Evolutionary conservation across 2,113 vertebrate genomes (phyloP), one percentile per base, ranked within the genome.

Genomic region (Stigmatopora argus): DNA sequence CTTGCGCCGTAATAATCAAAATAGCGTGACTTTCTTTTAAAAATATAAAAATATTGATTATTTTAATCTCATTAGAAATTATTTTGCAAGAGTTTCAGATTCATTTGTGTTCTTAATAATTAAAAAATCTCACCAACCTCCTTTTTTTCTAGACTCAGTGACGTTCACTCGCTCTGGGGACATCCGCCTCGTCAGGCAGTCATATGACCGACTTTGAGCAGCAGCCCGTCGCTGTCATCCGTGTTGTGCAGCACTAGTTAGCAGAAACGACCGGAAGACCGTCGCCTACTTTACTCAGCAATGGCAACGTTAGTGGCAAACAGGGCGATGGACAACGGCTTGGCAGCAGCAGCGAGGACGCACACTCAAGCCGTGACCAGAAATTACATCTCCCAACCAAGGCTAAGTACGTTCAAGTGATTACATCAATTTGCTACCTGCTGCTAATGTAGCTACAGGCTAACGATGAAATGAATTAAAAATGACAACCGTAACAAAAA

Each of bases 381-480:
- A 78, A 92, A 92, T 69, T 93, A 92, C 86, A 90, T 92, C 77
- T 92, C 92, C 46, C 92, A 93, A 49, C 92, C 92, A 7, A 73
- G 92, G 78, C 89, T 93, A 55, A 93, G 92, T 93, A 85, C 31
- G 70, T 63, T 8, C 48, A 63, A 61, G 67, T n/a, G 23, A 19
- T n/a, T 56, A 19, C n/a, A 51, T 11, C 26, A 51, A 18, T 2
- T 11, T 62, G 66, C 69, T 64, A 18, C 56, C 71, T 62, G 51
- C 51, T 49, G 48, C 48, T 49, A n/a, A n/a, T 3, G 51, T 14
- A 55, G 53, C 53, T 55, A 7, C 14, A 55, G 23, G 53, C 53
- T 31, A 55, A 55, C 52, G 23, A 21, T 7, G 23, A 15, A 17
- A 15, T 31, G 23, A 31, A 13, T 56, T 56, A 15, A 56, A 55